Evolutionary conservation across 2,797 vertebrate species (phyloP).

Genomic region (Mus caroli): DNA sequence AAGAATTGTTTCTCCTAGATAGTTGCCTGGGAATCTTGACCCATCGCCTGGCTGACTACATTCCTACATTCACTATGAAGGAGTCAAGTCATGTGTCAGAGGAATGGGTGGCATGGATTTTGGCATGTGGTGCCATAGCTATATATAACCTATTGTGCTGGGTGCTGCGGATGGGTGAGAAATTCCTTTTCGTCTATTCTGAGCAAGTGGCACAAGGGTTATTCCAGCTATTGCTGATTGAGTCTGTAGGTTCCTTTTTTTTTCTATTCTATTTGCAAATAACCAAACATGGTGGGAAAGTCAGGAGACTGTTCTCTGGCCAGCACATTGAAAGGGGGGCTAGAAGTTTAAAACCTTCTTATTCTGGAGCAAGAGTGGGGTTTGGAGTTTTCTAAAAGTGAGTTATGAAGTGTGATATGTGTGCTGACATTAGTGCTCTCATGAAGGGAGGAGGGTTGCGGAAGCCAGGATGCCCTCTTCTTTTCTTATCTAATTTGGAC

Average conservation of each 20-base stretch:
- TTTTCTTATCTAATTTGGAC: neutral
- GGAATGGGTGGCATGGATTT: neutral
- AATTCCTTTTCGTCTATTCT: slow-evolving; percentile 37
- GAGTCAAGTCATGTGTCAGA: slow-evolving; percentile 29
- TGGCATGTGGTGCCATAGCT: neutral
- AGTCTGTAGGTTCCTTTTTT: neutral
- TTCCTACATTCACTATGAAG: slow-evolving; percentile 12
- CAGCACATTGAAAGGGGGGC: neutral
- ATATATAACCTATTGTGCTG: slow-evolving; percentile 10
- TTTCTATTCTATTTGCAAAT: neutral
- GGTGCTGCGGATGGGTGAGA: neutral
- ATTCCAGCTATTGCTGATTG: neutral
- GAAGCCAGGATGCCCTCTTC: neutral
- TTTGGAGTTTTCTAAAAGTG: neutral
- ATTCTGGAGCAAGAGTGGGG: neutral
- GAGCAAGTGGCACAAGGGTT: neutral
- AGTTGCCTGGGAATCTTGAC: slow-evolving; percentile 18
- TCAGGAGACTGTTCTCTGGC: neutral
- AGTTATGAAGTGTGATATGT: neutral
- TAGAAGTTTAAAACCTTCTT: neutral
- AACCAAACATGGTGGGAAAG: neutral
- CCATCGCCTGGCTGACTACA: neutral
- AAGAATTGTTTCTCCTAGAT: neutral
- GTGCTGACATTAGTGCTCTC: neutral
- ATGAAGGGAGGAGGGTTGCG: neutral